Evolutionary conservation across 2,888 invertebrate species (phyloP).

Genomic region (Strigamia maritima): DNA sequence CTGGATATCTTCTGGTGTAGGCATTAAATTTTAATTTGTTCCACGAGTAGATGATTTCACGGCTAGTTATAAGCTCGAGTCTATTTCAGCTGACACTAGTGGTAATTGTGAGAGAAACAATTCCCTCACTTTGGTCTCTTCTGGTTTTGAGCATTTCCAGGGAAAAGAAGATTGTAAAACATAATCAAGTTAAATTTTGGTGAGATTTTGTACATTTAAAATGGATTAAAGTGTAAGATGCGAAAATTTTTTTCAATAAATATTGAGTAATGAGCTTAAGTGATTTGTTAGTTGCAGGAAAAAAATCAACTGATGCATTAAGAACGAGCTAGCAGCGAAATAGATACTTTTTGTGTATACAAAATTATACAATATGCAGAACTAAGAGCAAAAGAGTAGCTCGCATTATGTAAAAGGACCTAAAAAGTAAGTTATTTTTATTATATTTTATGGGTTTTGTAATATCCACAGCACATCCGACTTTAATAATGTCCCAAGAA

Average conservation of each 20-base stretch:
- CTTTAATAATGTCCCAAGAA: too few relatives aligned
- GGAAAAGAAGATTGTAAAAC: not conserved
- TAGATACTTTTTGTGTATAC: too few relatives aligned
- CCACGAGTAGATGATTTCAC: too few relatives aligned
- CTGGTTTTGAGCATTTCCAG: not conserved
- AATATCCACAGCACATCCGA: too few relatives aligned
- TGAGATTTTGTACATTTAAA: not conserved
- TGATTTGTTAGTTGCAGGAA: not conserved
- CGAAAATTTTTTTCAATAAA: not conserved
- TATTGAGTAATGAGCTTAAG: not conserved
- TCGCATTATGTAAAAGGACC: too few relatives aligned
- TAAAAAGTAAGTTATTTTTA: too few relatives aligned
- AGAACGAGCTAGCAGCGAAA: not conserved
- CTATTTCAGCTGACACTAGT: not conserved
- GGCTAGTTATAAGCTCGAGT: not conserved
- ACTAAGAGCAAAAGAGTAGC: too few relatives aligned
- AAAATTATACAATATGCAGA: too few relatives aligned
- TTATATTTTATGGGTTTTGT: too few relatives aligned
- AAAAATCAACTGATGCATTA: not conserved
- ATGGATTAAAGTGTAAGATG: conserved; percentile 11
- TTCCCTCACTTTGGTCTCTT: not conserved
- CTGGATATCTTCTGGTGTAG: too few relatives aligned
- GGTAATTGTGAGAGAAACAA: not conserved
- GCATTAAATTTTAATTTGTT: too few relatives aligned
- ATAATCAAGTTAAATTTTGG: conserved; percentile 17